Conservation (phyloP, 2,888 invertebrate species). For the Cryptocephalus moraei region DNA sequence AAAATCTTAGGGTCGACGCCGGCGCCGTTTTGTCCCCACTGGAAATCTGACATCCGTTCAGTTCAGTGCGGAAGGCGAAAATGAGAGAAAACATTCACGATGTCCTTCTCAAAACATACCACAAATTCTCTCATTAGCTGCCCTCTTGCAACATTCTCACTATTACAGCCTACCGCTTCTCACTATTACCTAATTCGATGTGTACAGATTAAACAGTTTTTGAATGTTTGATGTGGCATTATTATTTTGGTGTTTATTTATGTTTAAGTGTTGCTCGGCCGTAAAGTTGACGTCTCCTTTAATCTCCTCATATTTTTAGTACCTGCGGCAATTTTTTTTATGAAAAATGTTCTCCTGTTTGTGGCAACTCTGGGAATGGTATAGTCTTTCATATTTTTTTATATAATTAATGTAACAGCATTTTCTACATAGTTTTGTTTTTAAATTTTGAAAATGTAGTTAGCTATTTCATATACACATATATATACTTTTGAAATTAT, state of each 20-base stretch:
- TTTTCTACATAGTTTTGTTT: too few species aligned
- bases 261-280: too few species aligned
- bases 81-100: neutral
- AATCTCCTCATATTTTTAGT: slow-evolving; percentile 10
- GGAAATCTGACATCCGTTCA: slow-evolving; percentile 4
- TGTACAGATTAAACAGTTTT: slow-evolving; percentile 15
- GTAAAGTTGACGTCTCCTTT: neutral
- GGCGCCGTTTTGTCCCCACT: slow-evolving; percentile 8
- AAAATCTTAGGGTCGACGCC: slow-evolving; percentile 11
- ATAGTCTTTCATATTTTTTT: slow-evolving; percentile 2
- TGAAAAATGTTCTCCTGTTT: slow-evolving; percentile 49
- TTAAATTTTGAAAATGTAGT: too few species aligned
- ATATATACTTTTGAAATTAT: too few species aligned
- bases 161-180: slow-evolving; percentile 2
- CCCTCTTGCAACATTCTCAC: slow-evolving; percentile 1
- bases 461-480: too few species aligned
- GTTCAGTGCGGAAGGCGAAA: slow-evolving; percentile 5
- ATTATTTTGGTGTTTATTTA: slow-evolving; percentile 14
- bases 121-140: too few species aligned
- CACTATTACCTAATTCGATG: slow-evolving; percentile 28
- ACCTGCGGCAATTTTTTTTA: slow-evolving; percentile 16
- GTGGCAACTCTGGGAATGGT: slow-evolving; percentile 51
- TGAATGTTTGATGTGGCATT: slow-evolving; percentile 9
- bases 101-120: neutral
- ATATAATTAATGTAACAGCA: neutral